A percentile compares a stretch with the other conserved stretches of the same genome.
Conservation (phyloP, 2,113 vertebrate genomes). For the Lamprologus speciosus region DNA sequence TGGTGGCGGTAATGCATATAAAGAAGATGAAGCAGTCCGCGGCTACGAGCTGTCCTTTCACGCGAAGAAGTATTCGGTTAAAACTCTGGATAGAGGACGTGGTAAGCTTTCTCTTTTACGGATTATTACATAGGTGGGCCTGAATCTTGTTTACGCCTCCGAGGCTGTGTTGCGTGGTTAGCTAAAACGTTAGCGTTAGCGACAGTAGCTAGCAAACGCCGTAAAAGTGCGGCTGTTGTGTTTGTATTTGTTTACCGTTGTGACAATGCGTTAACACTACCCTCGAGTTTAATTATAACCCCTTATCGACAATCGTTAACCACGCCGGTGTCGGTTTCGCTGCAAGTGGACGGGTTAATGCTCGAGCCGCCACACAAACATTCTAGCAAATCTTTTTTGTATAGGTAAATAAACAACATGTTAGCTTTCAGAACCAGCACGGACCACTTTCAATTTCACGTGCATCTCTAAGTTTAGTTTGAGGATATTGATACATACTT, state of each 20-base stretch:
- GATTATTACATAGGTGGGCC: background rate
- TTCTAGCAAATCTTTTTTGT: background rate
- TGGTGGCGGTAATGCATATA: background rate
- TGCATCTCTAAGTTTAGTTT: background rate
- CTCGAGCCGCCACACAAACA: background rate
- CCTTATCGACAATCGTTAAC: background rate
- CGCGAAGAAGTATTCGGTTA: background rate
- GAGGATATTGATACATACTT: background rate
- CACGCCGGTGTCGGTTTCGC: background rate
- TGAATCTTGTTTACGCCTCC: background rate
- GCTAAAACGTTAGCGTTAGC: constrained; percentile 12
- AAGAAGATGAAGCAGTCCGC: background rate
- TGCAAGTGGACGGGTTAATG: no score
- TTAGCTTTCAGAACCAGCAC: background rate
- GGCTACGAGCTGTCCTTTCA: background rate
- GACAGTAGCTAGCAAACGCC: background rate
- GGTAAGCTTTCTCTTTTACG: background rate
- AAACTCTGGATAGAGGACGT: background rate
- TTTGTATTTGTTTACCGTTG: background rate
- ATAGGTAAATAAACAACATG: background rate
- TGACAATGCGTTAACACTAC: background rate
- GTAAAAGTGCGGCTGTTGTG: background rate
- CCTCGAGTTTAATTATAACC: background rate
- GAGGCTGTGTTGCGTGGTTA: background rate
- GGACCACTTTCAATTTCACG: background rate